Evolutionary conservation across 1,140 invertebrate genomes (phyloP), one percentile per base, ranked within the genome.

Genomic region (Yoshiicerus persimilis): DNA sequence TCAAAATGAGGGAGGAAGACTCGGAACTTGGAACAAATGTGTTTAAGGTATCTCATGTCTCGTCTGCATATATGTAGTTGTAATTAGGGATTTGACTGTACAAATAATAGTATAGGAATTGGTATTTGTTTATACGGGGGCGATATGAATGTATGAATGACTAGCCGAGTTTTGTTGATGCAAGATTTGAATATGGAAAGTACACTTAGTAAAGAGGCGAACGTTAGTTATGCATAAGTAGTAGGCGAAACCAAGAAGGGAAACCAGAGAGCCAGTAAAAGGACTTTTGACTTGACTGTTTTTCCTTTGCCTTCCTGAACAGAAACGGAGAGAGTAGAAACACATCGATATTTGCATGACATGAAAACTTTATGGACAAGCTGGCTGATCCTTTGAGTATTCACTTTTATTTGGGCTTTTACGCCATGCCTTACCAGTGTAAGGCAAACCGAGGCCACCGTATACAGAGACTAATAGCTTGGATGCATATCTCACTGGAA

Each of bases 281-380:
- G 47, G 47, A 56, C 47, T 56, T 56, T 56, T 56, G 47, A 27
- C 27, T 70, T 25, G 25, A 70, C 64, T 70, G 64, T 25, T 30
- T 70, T 70, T 30, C 23, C 64, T 70, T 70, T 56, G 47, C 64
- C 64, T 70, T 56, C n/a, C 6, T 56, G 13, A 16, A 56, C 47
- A n/a, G 47, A 0, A 56, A 56, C 47, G 20, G 47, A 56, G 47
- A 56, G 47, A 16, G 25, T 9, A 70, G 23, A 30, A 70, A 80
- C 32, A 38, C 75, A 80, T 56, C 83, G 83, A 47, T 83, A 83
- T 84, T 84, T 84, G 23, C 83, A 84, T 84, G 83, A 84, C 83
- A 84, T 84, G 83, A 84, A 84, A 84, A 84, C 38, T 84, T 84
- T 84, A 84, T 47, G 83, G 41, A 84, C 83, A 84, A 9, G 25